These are phyloP conservation scores for Zaprionus davidi DNA, from an alignment of 1,140 invertebrate genomes.

Conservation along the genomic window DNA sequence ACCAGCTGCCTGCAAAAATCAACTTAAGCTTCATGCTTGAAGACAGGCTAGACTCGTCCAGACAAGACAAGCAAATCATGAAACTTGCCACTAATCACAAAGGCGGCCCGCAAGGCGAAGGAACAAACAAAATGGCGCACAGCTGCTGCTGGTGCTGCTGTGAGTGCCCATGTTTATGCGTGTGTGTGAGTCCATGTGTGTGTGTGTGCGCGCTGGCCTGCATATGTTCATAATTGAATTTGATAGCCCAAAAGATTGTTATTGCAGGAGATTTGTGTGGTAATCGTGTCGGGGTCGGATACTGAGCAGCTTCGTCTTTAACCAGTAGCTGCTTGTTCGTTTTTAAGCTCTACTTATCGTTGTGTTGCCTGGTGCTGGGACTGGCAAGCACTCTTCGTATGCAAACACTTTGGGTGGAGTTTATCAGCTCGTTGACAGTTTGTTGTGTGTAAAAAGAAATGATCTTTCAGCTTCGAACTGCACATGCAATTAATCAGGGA, in stretches of 20 bases:
- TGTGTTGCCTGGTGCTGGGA: neutral
- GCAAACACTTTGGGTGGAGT: constrained; percentile 22
- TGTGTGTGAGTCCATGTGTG: neutral
- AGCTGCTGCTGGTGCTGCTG: constrained; percentile 23
- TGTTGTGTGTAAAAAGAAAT: constrained; percentile 67
- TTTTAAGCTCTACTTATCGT: constrained; percentile 57
- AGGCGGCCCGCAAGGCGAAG: constrained; percentile 55
- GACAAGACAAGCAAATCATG: constrained; percentile 52
- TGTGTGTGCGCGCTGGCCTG: constrained; percentile 17
- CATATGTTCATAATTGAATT: constrained; percentile 75
- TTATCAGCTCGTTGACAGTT: constrained; percentile 70
- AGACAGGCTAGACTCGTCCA: neutral
- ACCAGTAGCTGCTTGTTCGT: constrained; percentile 2
- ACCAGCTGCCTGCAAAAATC: constrained; percentile 47
- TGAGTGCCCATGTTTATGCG: neutral
- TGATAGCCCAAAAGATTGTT: constrained; percentile 70
- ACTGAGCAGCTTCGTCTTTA: constrained; percentile 10
- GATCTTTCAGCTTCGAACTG: constrained; percentile 32
- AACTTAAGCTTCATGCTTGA: constrained; percentile 13
- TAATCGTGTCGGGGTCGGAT: constrained; percentile 30
- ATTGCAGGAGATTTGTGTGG: constrained; percentile 65
- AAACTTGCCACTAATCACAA: constrained; percentile 63
- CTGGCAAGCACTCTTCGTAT: constrained; percentile 2
- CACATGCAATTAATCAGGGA: constrained; percentile 60
- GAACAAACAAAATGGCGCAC: constrained; percentile 50